Percentiles rank a stretch among this genome's conserved stretches.
Conservation (phyloP, 2,888 invertebrate genomes). For the Scrobipalpa costella region DNA sequence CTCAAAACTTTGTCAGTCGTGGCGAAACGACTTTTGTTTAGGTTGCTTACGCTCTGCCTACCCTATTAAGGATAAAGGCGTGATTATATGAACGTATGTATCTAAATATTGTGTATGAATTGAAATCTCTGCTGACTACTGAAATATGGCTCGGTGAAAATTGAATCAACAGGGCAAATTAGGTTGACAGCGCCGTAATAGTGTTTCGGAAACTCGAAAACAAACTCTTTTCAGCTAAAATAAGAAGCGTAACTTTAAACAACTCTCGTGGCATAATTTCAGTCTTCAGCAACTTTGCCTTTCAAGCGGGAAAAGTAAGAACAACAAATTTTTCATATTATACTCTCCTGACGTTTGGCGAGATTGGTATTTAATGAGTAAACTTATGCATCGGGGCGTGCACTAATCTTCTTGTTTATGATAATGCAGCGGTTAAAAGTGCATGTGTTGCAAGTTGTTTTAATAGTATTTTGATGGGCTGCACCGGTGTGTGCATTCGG, state of each 20-base stretch:
- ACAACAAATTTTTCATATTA: slow-evolving; percentile 54
- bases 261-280: slow-evolving; percentile 48
- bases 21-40: no score
- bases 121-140: slow-evolving; percentile 76
- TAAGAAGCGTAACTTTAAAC: slow-evolving; percentile 36
- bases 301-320: slow-evolving; percentile 40
- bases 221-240: slow-evolving; percentile 42
- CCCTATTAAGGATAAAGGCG: no score
- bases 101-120: slow-evolving; percentile 78
- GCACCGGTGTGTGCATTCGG: slow-evolving; percentile 37
- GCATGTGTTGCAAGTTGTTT: slow-evolving; percentile 48
- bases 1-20: no score
- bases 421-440: slow-evolving; percentile 44
- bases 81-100: no score
- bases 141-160: slow-evolving; percentile 74
- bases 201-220: slow-evolving; percentile 35
- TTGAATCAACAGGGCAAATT: slow-evolving; percentile 73
- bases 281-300: slow-evolving; percentile 49
- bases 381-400: slow-evolving; percentile 53
- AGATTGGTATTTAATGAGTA: slow-evolving; percentile 61
- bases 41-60: no score
- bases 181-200: slow-evolving; percentile 48
- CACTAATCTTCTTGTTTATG: slow-evolving; percentile 48
- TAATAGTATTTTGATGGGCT: slow-evolving; percentile 61
- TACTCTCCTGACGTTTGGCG: slow-evolving; percentile 51